phyloP scores from a whole-genome alignment of 1,140 invertebrate species.

The Gyrodactylus salaris region DNA sequence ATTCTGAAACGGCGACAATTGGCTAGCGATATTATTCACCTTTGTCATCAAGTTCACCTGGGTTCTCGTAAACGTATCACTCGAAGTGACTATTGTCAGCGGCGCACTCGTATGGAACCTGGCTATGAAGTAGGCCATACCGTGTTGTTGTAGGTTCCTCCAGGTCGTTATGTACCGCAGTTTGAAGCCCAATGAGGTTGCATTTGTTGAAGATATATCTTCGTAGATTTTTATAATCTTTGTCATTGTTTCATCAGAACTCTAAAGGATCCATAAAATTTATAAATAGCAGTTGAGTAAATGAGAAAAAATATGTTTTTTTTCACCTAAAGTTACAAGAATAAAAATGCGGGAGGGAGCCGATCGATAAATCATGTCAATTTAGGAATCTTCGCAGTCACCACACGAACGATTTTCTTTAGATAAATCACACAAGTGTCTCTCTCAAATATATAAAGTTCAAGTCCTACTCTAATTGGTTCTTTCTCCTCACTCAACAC shows the following conservation, averaged over 20 bases:
- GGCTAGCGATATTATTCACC: neutral
- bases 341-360: too few species aligned
- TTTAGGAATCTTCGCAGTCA: too few species aligned
- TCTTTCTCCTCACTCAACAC: too few species aligned
- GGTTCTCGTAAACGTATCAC: neutral
- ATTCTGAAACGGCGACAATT: neutral
- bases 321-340: too few species aligned
- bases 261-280: neutral
- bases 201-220: neutral
- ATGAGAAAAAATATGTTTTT: too few species aligned
- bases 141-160: slow-evolving; percentile 81
- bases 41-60: neutral
- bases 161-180: slow-evolving; percentile 84
- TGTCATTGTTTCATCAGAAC: neutral
- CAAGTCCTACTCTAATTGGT: too few species aligned
- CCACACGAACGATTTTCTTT: too few species aligned
- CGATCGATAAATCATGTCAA: too few species aligned
- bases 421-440: too few species aligned
- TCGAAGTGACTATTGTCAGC: neutral
- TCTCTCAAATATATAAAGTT: too few species aligned
- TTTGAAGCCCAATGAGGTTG: slow-evolving; percentile 50
- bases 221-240: neutral
- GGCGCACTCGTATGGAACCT: slow-evolving; percentile 30
- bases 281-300: too few species aligned
- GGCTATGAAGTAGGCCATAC: slow-evolving; percentile 72